Base-by-base conservation (phyloP, 2,113 vertebrate species). In the Hippocampus mohnikei region DNA sequence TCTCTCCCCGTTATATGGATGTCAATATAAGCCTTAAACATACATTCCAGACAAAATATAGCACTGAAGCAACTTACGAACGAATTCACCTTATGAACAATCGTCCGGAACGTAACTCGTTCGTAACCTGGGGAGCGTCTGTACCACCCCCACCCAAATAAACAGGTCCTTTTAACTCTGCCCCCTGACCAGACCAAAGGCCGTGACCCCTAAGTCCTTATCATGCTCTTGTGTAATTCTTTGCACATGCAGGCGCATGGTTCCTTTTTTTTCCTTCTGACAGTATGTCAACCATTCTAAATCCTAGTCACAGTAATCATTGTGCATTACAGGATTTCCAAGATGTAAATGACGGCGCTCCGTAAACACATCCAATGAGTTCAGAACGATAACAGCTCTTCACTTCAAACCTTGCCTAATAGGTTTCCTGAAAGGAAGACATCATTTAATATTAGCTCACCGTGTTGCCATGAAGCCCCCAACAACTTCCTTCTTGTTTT, bases 401-500 rank as follows among this genome's bases (percentile, higher is more conserved):
- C 42, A 62, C 64, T 53, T 50, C 63, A 25, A 55, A 65, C 29
- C 20, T 0, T 68, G 42, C 55, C 13, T 46, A 18, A 68, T 50
- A 29, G 64, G 67, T 69, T 62, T 58, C 59, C 59, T 71, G 67
- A 59, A 61, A 76, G 72, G 78, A 50, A 56, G 12, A 67, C 64
- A 66, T 79, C 16, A 79, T 69, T 80, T 78, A 52, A 69, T 83
- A 10, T 77, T 78, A 41, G 73, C 33, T 37, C 0, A 5, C 5
- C 5, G 33, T 6, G 33, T 37, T 37, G 33, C 33, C 33, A 37
- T 6, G 33, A 37, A 74, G 82, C 84, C 83, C 82, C 87, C 84
- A 84, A 88, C 76, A 75, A 82, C 89, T 91, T 93, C 90, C 91
- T 91, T 92, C 91, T 87, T 88, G 85, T 79, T 82, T 74, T 27